These are phyloP conservation scores for Eucidaris tribuloides DNA, from an alignment of 35 echinoderm and acorn worm genomes.

Conservation along the genomic window DNA sequence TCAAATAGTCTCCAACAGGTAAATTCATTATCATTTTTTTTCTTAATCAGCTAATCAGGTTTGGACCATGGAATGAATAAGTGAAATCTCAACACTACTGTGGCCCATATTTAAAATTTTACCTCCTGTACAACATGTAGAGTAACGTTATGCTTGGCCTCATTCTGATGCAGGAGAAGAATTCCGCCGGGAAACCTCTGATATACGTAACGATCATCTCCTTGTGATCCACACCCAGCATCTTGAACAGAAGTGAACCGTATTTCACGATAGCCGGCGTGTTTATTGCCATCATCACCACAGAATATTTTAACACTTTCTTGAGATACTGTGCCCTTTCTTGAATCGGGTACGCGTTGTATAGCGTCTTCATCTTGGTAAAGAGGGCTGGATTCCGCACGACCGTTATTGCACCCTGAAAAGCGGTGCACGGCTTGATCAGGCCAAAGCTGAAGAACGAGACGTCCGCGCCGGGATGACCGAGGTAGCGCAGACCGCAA, in stretches of 20 bases:
- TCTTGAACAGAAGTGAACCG: neutral
- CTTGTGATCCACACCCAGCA: conserved; percentile 47
- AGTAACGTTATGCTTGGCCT: conserved; percentile 59
- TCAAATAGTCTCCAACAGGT: too few species aligned
- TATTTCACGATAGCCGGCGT: conserved; percentile 25
- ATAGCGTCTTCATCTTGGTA: conserved; percentile 58
- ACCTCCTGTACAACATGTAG: conserved; percentile 43
- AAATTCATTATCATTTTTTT: too few species aligned
- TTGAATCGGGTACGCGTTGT: conserved; percentile 70
- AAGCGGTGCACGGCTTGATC: conserved; percentile 66
- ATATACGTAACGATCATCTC: conserved; percentile 36
- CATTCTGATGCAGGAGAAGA: conserved; percentile 62
- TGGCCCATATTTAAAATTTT: too few species aligned
- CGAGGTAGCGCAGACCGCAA: conserved; percentile 42
- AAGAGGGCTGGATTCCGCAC: conserved; percentile 63
- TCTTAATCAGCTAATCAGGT: too few species aligned
- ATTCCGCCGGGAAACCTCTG: conserved; percentile 38
- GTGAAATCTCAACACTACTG: too few species aligned
- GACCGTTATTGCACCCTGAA: conserved; percentile 77
- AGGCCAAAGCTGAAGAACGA: conserved; percentile 87
- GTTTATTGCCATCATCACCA: conserved; percentile 38
- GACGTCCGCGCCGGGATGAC: conserved; percentile 79
- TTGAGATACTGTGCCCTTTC: conserved; percentile 49
- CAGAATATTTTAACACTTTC: conserved; percentile 56
- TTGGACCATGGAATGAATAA: too few species aligned